These are phyloP conservation scores for Calliphora vicina DNA, from an alignment of 1,140 invertebrate species.

Conservation along the genomic window DNA sequence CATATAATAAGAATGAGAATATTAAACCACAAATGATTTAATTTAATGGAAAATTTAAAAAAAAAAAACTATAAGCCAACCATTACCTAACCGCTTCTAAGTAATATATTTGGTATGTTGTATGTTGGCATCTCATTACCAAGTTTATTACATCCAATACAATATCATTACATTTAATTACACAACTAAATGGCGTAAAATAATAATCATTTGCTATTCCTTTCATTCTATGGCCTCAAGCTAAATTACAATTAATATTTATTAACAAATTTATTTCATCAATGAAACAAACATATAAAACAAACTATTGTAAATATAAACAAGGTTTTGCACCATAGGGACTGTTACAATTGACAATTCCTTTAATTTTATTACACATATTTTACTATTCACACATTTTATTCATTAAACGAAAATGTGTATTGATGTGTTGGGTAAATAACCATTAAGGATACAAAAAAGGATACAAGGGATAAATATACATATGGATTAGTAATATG, in stretches of 20 bases:
- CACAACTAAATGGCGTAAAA: background rate
- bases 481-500: background rate
- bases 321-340: background rate
- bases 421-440: background rate
- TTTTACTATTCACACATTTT: background rate
- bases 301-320: background rate
- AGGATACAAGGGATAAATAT: background rate
- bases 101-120: no score
- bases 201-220: background rate
- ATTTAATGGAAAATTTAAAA: no score
- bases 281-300: background rate
- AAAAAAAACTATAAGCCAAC: no score
- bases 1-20: background rate
- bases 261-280: slow-evolving; percentile 27
- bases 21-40: slow-evolving; percentile 11
- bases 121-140: no score
- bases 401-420: background rate
- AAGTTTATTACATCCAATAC: no score
- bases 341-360: slow-evolving; percentile 1
- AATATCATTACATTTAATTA: background rate
- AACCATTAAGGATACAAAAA: background rate
- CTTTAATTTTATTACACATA: background rate
- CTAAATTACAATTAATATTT: slow-evolving; percentile 27
- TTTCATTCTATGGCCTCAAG: background rate
- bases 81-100: no score